A percentile compares a stretch with the other conserved stretches of the same genome.
phyloP scores from a whole-genome alignment of 1,140 invertebrate genomes.

The Oncopeltus fasciatus region DNA sequence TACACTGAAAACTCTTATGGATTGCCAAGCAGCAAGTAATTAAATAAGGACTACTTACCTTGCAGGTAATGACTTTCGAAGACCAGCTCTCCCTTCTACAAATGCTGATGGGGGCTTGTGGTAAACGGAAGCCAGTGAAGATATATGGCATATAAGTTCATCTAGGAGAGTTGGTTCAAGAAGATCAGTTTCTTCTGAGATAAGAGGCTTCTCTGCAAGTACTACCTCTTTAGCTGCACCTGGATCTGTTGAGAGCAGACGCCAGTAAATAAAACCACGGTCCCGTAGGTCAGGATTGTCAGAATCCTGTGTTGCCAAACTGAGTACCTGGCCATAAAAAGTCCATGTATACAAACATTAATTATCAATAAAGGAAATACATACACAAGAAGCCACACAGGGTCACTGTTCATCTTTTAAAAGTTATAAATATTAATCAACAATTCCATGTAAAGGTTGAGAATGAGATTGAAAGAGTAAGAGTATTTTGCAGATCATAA shows the following conservation, averaged over 20 bases:
- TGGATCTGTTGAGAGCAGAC: constrained; percentile 93
- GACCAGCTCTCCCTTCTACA: constrained; percentile 65
- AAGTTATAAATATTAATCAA: too few species aligned
- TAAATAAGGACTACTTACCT: too few species aligned
- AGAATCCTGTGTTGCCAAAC: constrained; percentile 91
- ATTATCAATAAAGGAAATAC: too few species aligned
- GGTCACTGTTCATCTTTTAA: too few species aligned
- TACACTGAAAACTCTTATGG: too few species aligned
- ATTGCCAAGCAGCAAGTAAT: too few species aligned
- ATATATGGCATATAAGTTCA: constrained; percentile 98
- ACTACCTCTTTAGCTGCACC: constrained; percentile 97
- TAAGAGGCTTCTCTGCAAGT: constrained; percentile 97
- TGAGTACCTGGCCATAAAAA: constrained; percentile 77
- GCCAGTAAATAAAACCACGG: constrained; percentile 99
- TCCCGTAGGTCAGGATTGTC: constrained; percentile 98
- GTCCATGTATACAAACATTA: too few species aligned
- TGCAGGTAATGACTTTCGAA: constrained; percentile 36
- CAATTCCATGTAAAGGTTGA: too few species aligned
- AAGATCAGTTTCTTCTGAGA: constrained; percentile 97
- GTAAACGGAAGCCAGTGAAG: constrained; percentile 94
- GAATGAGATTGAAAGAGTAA: too few species aligned
- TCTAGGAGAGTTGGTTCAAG: constrained; percentile 94
- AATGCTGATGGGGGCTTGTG: constrained; percentile 98
- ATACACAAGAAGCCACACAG: too few species aligned
- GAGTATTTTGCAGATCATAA: too few species aligned